Evolutionary conservation across 2,113 vertebrate species (phyloP), one percentile per base, ranked within the genome.

Genomic region (Rana temporaria): DNA sequence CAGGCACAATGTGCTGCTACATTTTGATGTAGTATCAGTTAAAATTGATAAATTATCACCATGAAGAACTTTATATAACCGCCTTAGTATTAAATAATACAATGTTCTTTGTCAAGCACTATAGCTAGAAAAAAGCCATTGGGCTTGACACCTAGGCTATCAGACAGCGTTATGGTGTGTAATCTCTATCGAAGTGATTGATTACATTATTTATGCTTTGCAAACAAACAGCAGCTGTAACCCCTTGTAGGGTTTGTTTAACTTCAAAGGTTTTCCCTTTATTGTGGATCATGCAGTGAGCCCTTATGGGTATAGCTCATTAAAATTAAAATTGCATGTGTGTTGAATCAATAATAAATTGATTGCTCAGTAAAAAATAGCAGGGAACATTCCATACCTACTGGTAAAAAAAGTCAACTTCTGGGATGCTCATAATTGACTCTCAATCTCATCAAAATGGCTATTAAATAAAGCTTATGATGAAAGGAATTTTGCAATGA

Each of bases 41-140:
- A 38, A 74, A 14, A 60, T 38, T 74, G 71, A 74, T 74, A 74
- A 74, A 74, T 60, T 19, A 60, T 60, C 71, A 59, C 17, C 12
- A 60, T 60, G 55, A 12, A 20, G 30, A 73, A 73, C 30, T 38
- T 74, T 60, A 19, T 59, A 38, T 74, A 74, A 74, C 34, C n/a
- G 26, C 19, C 18, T 38, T 30, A 30, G 55, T 74, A 74, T 74
- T 60, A 74, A 59, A 74, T 74, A 34, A 34, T 38, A 38, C 71
- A 74, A 74, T 59, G 71, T 74, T 74, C 55, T 74, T 74, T 74
- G 34, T 74, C 34, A 60, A 34, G 71, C 38, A 60, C 57, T 74
- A 32, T 38, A 56, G 57, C 71, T 60, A 32, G 30, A 74, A 32
- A 74, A 32, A 74, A 59, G 55, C 55, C 59, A 74, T 71, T 14